A percentile compares a stretch with the other conserved stretches of the same genome.
Evolutionary conservation across 2,113 vertebrate species (phyloP).

Genomic region (Leucosticte australis): DNA sequence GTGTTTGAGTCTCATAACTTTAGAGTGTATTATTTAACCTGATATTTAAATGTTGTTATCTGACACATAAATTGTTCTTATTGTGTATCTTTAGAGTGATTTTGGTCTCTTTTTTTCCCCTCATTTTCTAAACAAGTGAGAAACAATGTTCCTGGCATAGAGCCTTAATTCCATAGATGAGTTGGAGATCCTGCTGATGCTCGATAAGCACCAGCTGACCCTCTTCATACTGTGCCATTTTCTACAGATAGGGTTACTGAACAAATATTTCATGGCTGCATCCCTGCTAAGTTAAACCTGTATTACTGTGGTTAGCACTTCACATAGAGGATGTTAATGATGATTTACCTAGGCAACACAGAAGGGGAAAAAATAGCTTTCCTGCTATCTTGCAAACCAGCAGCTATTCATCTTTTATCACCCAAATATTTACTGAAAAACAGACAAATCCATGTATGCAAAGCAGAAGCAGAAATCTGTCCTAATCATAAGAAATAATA

Average conservation of each 20-base stretch:
- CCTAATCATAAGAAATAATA: slow-evolving; percentile 12
- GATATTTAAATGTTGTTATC: neutral
- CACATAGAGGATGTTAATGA: slow-evolving; percentile 41
- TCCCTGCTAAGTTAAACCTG: slow-evolving; percentile 57
- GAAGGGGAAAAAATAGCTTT: slow-evolving; percentile 32
- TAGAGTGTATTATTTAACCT: neutral
- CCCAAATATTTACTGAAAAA: neutral
- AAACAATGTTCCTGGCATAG: slow-evolving; percentile 22
- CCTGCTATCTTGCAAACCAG: slow-evolving; percentile 23
- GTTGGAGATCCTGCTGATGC: slow-evolving; percentile 50
- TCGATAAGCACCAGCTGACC: slow-evolving; percentile 37
- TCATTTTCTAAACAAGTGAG: slow-evolving; percentile 17
- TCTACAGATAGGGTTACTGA: slow-evolving; percentile 47
- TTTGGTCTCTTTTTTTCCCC: neutral
- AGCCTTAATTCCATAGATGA: slow-evolving; percentile 39
- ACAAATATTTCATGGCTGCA: slow-evolving; percentile 47
- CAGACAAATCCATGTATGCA: neutral
- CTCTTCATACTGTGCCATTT: slow-evolving; percentile 60
- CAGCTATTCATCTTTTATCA: slow-evolving; percentile 19
- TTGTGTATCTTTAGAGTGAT: neutral
- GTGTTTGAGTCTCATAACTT: neutral
- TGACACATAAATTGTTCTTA: neutral
- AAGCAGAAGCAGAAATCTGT: neutral
- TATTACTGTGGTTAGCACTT: slow-evolving; percentile 38
- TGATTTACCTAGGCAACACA: slow-evolving; percentile 51